phyloP scores from a whole-genome alignment of 2,113 vertebrate genomes.

The Chunga burmeisteri region DNA sequence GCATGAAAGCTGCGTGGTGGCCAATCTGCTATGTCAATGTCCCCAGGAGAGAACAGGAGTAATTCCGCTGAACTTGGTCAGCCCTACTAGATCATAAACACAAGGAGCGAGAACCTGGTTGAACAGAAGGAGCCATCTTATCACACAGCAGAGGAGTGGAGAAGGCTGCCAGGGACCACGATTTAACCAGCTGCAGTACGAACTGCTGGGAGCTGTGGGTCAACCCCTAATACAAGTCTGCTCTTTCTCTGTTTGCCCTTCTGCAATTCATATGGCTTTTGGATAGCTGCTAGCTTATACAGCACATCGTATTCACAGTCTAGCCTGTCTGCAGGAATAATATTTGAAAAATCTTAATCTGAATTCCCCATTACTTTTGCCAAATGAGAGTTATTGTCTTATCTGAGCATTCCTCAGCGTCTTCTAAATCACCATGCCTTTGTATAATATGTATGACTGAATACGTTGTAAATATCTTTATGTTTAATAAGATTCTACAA shows the following conservation, averaged over 20 bases:
- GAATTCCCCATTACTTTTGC: neutral
- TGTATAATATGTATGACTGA: neutral
- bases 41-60: neutral
- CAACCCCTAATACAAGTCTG: neutral
- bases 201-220: neutral
- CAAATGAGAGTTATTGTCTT: neutral
- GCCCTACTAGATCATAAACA: neutral
- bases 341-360: neutral
- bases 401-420: neutral
- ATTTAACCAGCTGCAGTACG: neutral
- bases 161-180: neutral
- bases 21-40: neutral
- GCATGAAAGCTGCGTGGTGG: neutral
- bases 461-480: neutral
- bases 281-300: neutral
- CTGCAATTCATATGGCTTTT: neutral
- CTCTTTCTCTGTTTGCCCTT: neutral
- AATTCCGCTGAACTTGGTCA: neutral
- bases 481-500: neutral
- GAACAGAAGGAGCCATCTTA: neutral
- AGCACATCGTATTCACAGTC: neutral
- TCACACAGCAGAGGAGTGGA: neutral
- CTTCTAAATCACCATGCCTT: neutral
- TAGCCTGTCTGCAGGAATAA: neutral
- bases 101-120: neutral